Conservation (phyloP, 2,113 vertebrate genomes). For the Tamias sibiricus region DNA sequence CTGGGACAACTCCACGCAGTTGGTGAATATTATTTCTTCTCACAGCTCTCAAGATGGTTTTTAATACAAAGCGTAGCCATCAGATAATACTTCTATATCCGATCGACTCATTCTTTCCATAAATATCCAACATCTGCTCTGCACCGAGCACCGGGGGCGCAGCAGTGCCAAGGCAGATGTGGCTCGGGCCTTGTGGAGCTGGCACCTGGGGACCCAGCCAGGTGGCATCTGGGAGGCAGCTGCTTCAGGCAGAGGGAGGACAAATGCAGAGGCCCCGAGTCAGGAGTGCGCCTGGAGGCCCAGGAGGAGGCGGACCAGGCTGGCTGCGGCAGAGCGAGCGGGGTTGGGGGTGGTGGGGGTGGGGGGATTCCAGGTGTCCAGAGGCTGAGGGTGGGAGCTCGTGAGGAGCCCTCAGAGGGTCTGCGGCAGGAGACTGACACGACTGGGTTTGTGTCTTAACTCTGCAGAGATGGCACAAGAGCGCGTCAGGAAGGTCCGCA, state of each 20-base stretch:
- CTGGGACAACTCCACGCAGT: neutral
- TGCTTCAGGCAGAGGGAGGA: neutral
- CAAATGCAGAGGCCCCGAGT: neutral
- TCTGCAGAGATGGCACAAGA: neutral
- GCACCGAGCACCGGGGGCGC: neutral
- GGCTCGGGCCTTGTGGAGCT: neutral
- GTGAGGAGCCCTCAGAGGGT: neutral
- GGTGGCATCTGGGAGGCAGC: neutral
- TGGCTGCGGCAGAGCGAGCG: neutral
- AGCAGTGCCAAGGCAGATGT: rapidly evolving
- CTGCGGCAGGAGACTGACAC: neutral
- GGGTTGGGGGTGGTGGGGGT: neutral
- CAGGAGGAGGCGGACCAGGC: neutral
- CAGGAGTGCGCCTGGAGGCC: neutral
- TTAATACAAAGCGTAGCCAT: neutral
- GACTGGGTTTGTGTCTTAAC: neutral
- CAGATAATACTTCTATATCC: neutral
- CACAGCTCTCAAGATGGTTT: neutral
- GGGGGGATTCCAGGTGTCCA: neutral
- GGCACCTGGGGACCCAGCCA: neutral
- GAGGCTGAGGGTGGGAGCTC: neutral
- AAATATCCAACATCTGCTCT: neutral
- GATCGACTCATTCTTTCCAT: neutral
- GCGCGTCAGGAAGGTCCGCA: neutral
- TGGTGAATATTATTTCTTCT: neutral